Conservation (phyloP, 2,113 vertebrate genomes). For the Apodemus speciosus region DNA sequence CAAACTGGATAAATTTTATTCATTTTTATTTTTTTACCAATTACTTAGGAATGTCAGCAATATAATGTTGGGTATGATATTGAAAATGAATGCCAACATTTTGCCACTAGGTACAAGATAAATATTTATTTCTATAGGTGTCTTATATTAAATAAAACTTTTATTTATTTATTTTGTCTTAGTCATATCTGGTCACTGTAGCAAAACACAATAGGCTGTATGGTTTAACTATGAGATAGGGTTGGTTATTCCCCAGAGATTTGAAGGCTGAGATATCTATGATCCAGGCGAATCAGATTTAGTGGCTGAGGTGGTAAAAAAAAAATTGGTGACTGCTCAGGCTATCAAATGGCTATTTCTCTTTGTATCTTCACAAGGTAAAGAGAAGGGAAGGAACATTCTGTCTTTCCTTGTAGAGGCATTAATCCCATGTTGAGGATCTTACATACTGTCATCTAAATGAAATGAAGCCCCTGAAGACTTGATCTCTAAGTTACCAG, state of each 20-base stretch:
- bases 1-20: conserved; percentile 11
- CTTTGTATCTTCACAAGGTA: neutral
- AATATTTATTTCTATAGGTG: neutral
- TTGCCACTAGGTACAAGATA: neutral
- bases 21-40: neutral
- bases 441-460: neutral
- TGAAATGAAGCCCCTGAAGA: neutral
- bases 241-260: neutral
- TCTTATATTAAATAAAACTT: neutral
- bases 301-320: neutral
- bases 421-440: neutral
- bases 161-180: neutral
- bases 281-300: neutral
- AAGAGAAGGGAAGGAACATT: neutral
- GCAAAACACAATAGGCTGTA: neutral
- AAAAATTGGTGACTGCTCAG: neutral
- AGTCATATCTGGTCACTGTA: neutral
- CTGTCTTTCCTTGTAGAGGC: neutral
- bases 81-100: neutral
- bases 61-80: neutral
- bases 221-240: neutral
- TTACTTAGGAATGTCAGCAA: neutral
- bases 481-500: neutral
- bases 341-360: neutral
- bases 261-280: neutral